Base-by-base conservation (phyloP, 2,888 invertebrate species). In the Hololepta plana region DNA sequence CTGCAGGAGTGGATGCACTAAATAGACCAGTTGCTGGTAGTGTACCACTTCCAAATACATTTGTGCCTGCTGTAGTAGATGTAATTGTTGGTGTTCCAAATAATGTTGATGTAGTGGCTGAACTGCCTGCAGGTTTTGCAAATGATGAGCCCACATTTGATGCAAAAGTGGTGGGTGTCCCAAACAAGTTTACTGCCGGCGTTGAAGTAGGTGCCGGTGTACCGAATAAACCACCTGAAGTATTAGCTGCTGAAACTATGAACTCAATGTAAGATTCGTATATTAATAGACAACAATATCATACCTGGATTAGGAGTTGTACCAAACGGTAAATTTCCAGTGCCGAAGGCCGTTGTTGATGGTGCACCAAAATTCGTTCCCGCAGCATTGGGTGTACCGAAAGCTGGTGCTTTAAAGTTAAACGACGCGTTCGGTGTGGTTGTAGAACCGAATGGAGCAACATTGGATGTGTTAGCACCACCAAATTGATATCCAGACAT, bases 121-220 rank as follows among this genome's bases (percentile, higher is more conserved):
- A 21, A 21, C 10, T 21, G 10, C 16, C 19, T 4, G 28, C 23
- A 9, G 29, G 29, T 20, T 24, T 15, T 3, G 24, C 29, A 11
- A 29, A 29, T 16, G 28, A 15, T 14, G 23, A 15, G n/a, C 23
- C 22, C 6, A 13, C 4, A 10, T 20, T 11, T 5, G 21, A 23
- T n/a, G 23, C 14, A 3, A n/a, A n/a, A n/a, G 28, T 15, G n/a
- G 28, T 16, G 12, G 26, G 26, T 12, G 17, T 13, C 10, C 28
- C 28, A 24, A 28, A 28, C 9, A 28, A 15, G 10, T 15, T 14
- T 4, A 12, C 14, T n/a, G 16, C 12, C 16, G 15, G 23, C 12
- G 26, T 16, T 9, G 30, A 24, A 26, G n/a, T n/a, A n/a, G 30
- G 22, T 19, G 30, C 10, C 5, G 35, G 30, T 8, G 24, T 13